Evolutionary conservation across 2,113 vertebrate species (phyloP), one percentile per base, ranked within the genome.

Genomic region (Gobio gobio): DNA sequence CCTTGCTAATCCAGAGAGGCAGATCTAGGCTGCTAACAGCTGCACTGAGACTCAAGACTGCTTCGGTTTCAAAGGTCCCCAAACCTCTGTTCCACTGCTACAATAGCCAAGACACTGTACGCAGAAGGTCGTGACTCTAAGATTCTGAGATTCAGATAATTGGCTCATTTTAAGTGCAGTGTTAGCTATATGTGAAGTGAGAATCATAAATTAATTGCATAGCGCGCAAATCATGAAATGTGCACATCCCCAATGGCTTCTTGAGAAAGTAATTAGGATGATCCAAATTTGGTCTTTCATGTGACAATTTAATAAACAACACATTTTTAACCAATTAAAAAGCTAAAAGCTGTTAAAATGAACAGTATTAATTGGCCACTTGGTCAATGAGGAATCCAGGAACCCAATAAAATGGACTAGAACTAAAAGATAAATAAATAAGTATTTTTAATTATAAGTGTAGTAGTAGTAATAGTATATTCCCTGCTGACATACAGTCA

Each of bases 1-100:
- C 91, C 90, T 93, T 88, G 89, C 89, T 94, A 94, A 94, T 94
- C 92, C 90, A 87, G 91, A 82, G 87, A 90, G 90, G 92, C 91
- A 20, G 85, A 91, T 89, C 91, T 89, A 89, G 89, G 89, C 82
- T 84, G 54, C 88, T 90, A 92, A 90, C 91, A 92, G 91, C 92
- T 92, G 91, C 90, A 93, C 85, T 88, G 90, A 87, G 84, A 89
- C 90, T 90, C 89, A 83, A 47, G 22, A 47, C 33, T 75, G 56
- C 68, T 1, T 58, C 12, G 26, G 13, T 82, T 74, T 88, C 81
- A 47, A 22, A 83, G 75, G 80, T 58, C 40, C 51, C 79, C 58
- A 36, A 85, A 70, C 78, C 73, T 73, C 56, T 74, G 59, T 36
- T 51, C 18, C 56, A 81, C 26, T 24, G 63, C 33, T 24, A 64